Base-by-base conservation (phyloP, 2,113 vertebrate species). In the Apteryx owenii region DNA sequence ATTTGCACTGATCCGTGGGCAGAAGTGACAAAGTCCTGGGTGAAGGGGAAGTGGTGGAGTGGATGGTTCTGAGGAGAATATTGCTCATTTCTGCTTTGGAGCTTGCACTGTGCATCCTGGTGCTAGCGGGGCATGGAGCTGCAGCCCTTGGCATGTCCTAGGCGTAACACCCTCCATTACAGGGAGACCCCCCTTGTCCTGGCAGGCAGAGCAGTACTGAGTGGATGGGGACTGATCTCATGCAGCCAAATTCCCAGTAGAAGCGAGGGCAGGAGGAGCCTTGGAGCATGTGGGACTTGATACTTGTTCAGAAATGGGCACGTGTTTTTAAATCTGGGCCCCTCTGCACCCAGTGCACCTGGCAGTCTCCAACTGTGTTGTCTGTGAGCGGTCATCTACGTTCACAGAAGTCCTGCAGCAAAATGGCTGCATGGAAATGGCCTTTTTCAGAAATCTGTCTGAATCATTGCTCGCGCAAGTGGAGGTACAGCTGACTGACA, bases 201-300 rank as follows among this genome's bases (percentile, higher is more conserved):
- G 28, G 60, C 0, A 5, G 48, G 25, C 53, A 86, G 65, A 46
- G 6, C 15, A n/a, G 40, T 36, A 54, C 53, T 51, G 28, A 75
- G 50, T 66, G 77, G 18, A 7, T 50, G 58, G 40, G 21, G 5
- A 5, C 82, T 61, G 23, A 3, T 40, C 36, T 54, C 61, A 13
- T n/a, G n/a, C 1, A 13, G 56, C 56, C 33, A n/a, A 16, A n/a
- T 22, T 54, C 33, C 85, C 1, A 0, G 22, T 23, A 69, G 40
- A 8, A 48, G 38, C 19, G n/a, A 19, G 77, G 42, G 40, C 48
- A 40, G 82, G 53, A 88, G 50, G 29, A 85, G 48, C n/a, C 66
- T 78, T 73, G 26, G 16, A 81, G 46, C 16, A 48, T 0, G 6
- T 82, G 70, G 40, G 17, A 56, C 33, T 46, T 50, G 58, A 20